phyloP scores from a whole-genome alignment of 1,140 invertebrate genomes.

The Euschistus heros region DNA sequence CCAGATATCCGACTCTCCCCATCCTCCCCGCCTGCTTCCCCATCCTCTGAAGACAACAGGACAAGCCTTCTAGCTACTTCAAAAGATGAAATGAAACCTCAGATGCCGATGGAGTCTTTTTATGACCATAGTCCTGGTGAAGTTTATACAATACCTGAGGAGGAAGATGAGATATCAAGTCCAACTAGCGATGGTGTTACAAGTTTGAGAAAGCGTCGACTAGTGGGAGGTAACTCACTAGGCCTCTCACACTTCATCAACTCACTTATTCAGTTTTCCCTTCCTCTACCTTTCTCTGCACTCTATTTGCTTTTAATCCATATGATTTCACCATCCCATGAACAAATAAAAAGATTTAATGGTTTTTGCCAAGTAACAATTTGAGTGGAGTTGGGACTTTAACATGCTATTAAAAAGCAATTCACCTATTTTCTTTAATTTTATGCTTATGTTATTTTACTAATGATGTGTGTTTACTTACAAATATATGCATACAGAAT shows the following conservation, averaged over 20 bases:
- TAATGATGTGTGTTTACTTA: too few species aligned
- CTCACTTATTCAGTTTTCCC: background rate
- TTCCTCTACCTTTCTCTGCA: constrained; percentile 5
- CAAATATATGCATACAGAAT: too few species aligned
- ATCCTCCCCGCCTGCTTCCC: constrained; percentile 20
- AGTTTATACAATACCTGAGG: constrained; percentile 45
- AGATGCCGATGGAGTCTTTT: constrained; percentile 30
- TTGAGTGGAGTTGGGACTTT: too few species aligned
- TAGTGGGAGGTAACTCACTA: constrained; percentile 29
- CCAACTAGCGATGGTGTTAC: constrained; percentile 41
- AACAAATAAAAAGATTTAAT: too few species aligned
- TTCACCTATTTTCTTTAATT: too few species aligned
- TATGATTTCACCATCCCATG: background rate
- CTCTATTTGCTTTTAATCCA: background rate
- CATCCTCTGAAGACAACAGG: constrained; percentile 19
- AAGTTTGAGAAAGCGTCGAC: constrained; percentile 34
- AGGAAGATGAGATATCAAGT: constrained; percentile 42
- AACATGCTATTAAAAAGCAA: too few species aligned
- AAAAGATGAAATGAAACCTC: constrained; percentile 22
- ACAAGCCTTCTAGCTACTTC: constrained; percentile 15
- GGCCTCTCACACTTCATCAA: constrained; percentile 13
- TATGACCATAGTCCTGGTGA: constrained; percentile 42
- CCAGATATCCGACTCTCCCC: constrained; percentile 22
- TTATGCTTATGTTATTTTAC: too few species aligned
- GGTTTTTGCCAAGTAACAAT: too few species aligned